Conservation (phyloP, 2,113 vertebrate species). For the Leptobrachium leishanense region DNA sequence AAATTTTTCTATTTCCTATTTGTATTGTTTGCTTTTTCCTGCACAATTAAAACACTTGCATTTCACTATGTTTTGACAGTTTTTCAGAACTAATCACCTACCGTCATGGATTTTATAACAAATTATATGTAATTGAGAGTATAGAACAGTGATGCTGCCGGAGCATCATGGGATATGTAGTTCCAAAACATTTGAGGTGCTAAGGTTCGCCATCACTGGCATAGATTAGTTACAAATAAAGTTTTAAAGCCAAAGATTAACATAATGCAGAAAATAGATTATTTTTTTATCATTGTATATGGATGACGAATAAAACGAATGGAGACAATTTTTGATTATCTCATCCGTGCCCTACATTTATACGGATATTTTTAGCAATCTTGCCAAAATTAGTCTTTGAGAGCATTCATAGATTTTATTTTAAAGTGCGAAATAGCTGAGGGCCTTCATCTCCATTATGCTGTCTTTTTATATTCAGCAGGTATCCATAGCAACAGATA, state of each 20-base stretch:
- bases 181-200: too few relatives aligned
- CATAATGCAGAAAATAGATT: not conserved
- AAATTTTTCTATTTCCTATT: too few relatives aligned
- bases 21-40: too few relatives aligned
- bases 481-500: constrained; percentile 40
- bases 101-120: too few relatives aligned
- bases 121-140: too few relatives aligned
- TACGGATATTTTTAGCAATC: constrained; percentile 40
- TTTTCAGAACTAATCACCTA: too few relatives aligned
- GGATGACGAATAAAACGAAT: not conserved
- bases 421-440: constrained; percentile 35
- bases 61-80: too few relatives aligned
- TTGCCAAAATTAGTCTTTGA: constrained; percentile 39
- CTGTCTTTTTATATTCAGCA: constrained; percentile 30
- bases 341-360: constrained; percentile 35
- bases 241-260: not conserved
- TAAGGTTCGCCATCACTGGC: too few relatives aligned
- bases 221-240: too few relatives aligned
- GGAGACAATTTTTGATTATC: constrained; percentile 34
- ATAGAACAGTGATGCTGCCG: too few relatives aligned
- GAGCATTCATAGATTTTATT: constrained; percentile 34
- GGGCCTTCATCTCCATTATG: constrained; percentile 30
- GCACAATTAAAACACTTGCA: too few relatives aligned
- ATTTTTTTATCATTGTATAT: not conserved
- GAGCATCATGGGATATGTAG: too few relatives aligned